phyloP scores from a whole-genome alignment of 2,888 invertebrate species.

The Chaetoderma sp. region DNA sequence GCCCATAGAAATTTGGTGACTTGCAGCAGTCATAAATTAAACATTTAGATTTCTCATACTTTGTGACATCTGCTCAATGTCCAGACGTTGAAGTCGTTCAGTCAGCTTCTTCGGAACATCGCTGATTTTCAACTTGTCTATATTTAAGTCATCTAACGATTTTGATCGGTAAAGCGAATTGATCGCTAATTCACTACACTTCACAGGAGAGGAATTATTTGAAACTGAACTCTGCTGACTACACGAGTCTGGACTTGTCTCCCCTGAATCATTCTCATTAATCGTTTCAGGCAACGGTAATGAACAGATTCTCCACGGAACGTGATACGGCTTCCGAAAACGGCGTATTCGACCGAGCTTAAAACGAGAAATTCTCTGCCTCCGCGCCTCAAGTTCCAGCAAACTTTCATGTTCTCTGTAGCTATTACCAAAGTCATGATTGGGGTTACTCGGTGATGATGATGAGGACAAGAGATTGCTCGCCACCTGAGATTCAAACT shows the following conservation, averaged over 20 bases:
- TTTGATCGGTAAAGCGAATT: conserved; percentile 51
- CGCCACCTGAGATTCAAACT: too few species aligned
- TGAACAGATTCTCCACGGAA: conserved; percentile 56
- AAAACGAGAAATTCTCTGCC: conserved; percentile 35
- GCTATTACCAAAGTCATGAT: neutral
- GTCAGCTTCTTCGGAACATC: conserved; percentile 43
- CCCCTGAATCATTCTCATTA: neutral
- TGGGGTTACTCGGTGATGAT: too few species aligned
- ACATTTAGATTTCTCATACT: conserved; percentile 56
- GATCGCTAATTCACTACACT: conserved; percentile 32
- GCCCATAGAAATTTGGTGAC: too few species aligned
- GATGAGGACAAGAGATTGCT: too few species aligned
- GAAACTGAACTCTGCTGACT: conserved; percentile 44
- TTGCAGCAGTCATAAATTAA: too few species aligned
- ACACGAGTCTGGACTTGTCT: neutral
- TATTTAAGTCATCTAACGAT: conserved; percentile 60
- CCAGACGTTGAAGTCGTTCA: conserved; percentile 32
- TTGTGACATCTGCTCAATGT: conserved; percentile 55
- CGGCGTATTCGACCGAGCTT: conserved; percentile 38
- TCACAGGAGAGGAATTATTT: conserved; percentile 49
- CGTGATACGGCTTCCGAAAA: conserved; percentile 55
- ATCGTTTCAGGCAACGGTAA: conserved; percentile 19
- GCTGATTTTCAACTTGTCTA: conserved; percentile 46
- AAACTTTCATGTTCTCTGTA: conserved; percentile 8
- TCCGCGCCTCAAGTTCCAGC: conserved; percentile 15